Percentiles rank a stretch among this genome's conserved stretches.
phyloP scores from a whole-genome alignment of 2,113 vertebrate species.

The Neolamprologus caudopunctatus region DNA sequence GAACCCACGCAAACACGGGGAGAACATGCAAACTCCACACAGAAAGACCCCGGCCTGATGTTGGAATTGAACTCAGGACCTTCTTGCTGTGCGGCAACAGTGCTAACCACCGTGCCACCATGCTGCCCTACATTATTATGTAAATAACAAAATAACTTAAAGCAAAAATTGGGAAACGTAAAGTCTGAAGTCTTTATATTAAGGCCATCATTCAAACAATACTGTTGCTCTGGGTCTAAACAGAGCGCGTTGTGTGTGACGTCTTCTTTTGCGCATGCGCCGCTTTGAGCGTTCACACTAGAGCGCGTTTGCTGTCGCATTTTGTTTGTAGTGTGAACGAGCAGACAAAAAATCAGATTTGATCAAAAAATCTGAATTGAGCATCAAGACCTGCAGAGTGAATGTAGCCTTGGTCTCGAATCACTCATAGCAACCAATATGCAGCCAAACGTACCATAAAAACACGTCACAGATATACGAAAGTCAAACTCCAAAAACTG shows the following conservation, averaged over 20 bases:
- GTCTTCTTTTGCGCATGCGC: accelerated
- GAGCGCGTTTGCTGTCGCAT: accelerated
- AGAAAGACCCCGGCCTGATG: no score
- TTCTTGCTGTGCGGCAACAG: no score
- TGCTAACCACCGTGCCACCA: no score
- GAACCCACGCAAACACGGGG: no score
- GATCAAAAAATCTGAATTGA: accelerated
- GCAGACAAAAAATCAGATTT: accelerated
- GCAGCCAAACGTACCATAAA: neutral
- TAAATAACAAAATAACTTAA: no score
- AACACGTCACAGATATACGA: neutral
- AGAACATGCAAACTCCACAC: no score
- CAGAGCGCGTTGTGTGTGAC: accelerated
- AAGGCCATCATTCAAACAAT: accelerated
- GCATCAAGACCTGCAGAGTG: neutral
- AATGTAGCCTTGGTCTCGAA: accelerated
- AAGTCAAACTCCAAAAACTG: neutral
- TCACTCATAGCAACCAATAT: neutral
- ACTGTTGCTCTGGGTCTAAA: accelerated
- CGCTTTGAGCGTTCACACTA: neutral
- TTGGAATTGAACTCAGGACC: no score
- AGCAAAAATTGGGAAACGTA: accelerated
- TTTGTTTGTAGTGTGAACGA: accelerated
- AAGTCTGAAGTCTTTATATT: accelerated
- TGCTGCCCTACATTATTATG: no score